Base-by-base conservation (phyloP, 2,888 invertebrate genomes). In the Cylloceria caligata region DNA sequence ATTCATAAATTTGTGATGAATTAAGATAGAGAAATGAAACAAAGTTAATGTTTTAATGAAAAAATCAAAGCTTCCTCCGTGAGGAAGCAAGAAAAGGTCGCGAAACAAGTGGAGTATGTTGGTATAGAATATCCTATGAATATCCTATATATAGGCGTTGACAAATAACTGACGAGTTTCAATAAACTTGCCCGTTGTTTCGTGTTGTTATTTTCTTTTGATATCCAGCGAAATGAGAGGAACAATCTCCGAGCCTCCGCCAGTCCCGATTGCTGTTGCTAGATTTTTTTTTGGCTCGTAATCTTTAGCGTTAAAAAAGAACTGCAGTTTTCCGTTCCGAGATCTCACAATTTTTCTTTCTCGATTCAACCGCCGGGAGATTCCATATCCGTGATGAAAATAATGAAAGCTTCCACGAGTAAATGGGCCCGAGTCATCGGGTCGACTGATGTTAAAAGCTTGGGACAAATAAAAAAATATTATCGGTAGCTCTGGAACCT, bases 391-490 rank as follows among this genome's bases (percentile, higher is more conserved):
- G 81, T 69, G 71, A 60, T 68, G 64, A 64, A 55, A 47, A 69
- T 65, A 36, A 81, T 64, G 72, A 74, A 73, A 49, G 36, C 9
- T 27, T 55, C 69, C 62, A 65, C 52, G 72, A 62, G 55, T 76
- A 71, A 75, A 36, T 60, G 73, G 68, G 71, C 36, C 45, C 49
- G 49, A 75, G 83, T 36, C 79, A 65, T 83, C 75, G 72, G 71
- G 79, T 79, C 52, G 83, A 80, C 83, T n/a, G n/a, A 83, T 80
- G 81, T 83, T 24, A 55, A 60, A 85, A 86, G 57, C 71, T 77
- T 68, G 84, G 83, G 86, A 84, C n/a, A 88, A 87, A 88, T 88
- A 87, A 89, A n/a, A n/a, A n/a, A 88, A 88, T 89, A 89, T 89
- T 87, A 89, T 88, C 84, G 84, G 86, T 84, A 77, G 86, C 85